phyloP scores from a whole-genome alignment of 35 echinoderm and acorn worm species.

The Strongylocentrotus purpuratus region DNA sequence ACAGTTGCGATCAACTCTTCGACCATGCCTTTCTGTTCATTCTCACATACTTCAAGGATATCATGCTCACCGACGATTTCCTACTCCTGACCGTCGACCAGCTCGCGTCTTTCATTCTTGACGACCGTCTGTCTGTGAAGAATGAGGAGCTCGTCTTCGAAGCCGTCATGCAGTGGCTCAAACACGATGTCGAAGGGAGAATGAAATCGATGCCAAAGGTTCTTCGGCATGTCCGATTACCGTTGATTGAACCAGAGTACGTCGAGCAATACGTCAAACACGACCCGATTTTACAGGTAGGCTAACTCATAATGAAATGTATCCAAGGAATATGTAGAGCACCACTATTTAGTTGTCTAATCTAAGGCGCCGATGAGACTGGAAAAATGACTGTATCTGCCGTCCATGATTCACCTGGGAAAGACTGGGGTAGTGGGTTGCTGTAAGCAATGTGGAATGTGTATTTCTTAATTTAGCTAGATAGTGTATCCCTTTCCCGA shows the following conservation, averaged over 20 bases:
- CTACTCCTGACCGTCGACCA: constrained; percentile 44
- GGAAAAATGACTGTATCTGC: too few species aligned
- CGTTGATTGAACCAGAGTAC: constrained; percentile 79
- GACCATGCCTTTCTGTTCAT: constrained; percentile 73
- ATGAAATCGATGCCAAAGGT: constrained; percentile 44
- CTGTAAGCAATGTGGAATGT: too few species aligned
- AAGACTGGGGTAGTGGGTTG: too few species aligned
- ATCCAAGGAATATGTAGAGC: not conserved
- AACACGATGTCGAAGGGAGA: constrained; percentile 59
- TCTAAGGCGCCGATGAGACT: too few species aligned
- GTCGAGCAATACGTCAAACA: constrained; percentile 63
- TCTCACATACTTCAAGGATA: constrained; percentile 71
- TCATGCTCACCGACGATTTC: constrained; percentile 71
- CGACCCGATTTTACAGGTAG: constrained; percentile 53
- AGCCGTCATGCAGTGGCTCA: constrained; percentile 73
- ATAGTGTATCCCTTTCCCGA: too few species aligned
- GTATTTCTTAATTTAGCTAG: too few species aligned
- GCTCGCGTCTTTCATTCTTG: constrained; percentile 67
- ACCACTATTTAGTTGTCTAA: too few species aligned
- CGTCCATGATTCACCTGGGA: too few species aligned
- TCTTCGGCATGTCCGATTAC: constrained; percentile 77
- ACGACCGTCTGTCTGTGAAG: constrained; percentile 86
- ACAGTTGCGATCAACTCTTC: constrained; percentile 85
- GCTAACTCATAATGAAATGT: not conserved
- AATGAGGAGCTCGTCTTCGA: constrained; percentile 91